phyloP scores from a whole-genome alignment of 2,113 vertebrate species.

The Alligator sinensis region DNA sequence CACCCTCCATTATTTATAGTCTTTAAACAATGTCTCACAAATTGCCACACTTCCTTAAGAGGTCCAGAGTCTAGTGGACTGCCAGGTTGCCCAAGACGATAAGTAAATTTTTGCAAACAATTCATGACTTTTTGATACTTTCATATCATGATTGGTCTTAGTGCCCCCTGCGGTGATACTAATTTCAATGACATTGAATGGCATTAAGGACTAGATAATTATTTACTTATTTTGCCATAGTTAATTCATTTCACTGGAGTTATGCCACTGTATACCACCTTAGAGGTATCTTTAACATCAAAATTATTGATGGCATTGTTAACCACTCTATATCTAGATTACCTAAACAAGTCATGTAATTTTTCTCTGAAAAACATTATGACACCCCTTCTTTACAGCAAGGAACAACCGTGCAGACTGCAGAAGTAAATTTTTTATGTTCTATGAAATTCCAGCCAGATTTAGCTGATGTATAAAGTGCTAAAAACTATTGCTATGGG shows the following conservation, averaged over 20 bases:
- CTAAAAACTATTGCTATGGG: neutral
- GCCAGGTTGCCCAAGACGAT: neutral
- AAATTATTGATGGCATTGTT: neutral
- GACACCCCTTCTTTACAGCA: neutral
- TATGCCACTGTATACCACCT: neutral
- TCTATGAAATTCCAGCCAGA: neutral
- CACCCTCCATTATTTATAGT: neutral
- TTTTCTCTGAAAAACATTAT: neutral
- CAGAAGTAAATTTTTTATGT: neutral
- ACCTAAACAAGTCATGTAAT: neutral
- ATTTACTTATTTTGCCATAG: neutral
- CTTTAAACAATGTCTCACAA: conserved; percentile 9
- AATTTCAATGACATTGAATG: conserved; percentile 6
- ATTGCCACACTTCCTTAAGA: neutral
- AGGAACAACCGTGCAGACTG: neutral
- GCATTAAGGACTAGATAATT: neutral
- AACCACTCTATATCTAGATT: neutral
- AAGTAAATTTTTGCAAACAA: neutral
- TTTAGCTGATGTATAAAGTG: neutral
- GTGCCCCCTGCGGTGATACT: neutral
- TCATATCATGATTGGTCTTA: neutral
- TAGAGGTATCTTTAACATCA: neutral
- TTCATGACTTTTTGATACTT: conserved; percentile 16
- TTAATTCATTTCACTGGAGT: neutral
- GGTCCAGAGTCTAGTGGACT: neutral